Percentiles rank a stretch among this genome's conserved stretches.
Conservation (phyloP, 2,797 vertebrate species). For the Clarias platycephalus region DNA sequence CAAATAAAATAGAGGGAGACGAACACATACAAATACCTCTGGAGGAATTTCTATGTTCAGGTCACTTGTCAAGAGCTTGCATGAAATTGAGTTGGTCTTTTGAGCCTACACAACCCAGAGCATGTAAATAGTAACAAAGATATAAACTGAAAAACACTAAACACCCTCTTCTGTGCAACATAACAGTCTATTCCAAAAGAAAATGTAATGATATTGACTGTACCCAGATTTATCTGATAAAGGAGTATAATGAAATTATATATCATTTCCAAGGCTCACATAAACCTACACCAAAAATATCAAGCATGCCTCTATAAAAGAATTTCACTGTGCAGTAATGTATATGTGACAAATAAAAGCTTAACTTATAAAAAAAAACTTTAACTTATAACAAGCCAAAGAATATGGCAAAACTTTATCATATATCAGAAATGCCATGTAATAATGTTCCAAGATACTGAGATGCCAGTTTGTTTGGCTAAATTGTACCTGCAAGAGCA, state of each 20-base stretch:
- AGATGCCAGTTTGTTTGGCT: not conserved
- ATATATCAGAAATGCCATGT: not conserved
- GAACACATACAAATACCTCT: constrained; percentile 33
- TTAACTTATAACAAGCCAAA: not conserved
- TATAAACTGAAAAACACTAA: not conserved
- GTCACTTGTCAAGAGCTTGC: constrained; percentile 7
- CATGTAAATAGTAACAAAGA: not conserved
- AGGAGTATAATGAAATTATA: not conserved
- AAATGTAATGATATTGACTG: not conserved
- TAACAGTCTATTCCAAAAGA: not conserved
- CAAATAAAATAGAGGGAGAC: constrained; percentile 43
- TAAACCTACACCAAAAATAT: not conserved
- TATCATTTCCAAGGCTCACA: not conserved
- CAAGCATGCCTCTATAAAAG: not conserved
- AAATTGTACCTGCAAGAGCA: not conserved
- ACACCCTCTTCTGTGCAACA: not conserved
- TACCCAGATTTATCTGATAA: not conserved
- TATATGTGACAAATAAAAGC: too few relatives aligned
- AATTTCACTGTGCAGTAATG: too few relatives aligned
- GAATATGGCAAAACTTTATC: not conserved
- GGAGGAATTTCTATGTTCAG: constrained; percentile 16
- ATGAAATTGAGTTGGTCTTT: not conserved
- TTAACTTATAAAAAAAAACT: too few relatives aligned
- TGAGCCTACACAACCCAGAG: not conserved
- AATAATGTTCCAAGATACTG: not conserved